Percentiles rank a stretch among this genome's conserved stretches.
These are phyloP conservation scores for Meloidogyne floridensis DNA, from an alignment of 1,140 invertebrate genomes.

Conservation along the genomic window DNA sequence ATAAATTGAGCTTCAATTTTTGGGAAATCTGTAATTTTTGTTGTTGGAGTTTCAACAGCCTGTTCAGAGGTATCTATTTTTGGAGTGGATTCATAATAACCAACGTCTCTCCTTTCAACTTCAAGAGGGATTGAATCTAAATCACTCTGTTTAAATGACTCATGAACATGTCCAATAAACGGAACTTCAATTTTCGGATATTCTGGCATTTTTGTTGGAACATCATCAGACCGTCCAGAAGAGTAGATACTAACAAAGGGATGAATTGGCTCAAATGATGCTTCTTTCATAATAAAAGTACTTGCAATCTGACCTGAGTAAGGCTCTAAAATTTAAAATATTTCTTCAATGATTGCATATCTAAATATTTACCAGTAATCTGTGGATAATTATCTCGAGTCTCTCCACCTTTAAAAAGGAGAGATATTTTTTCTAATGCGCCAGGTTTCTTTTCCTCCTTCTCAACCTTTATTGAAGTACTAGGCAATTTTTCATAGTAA, in stretches of 20 bases:
- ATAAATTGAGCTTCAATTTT: neutral
- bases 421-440: neutral
- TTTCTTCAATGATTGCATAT: too few species aligned
- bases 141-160: neutral
- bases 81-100: too few species aligned
- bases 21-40: neutral
- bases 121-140: constrained; percentile 18
- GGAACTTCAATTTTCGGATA: neutral
- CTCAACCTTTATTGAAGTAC: neutral
- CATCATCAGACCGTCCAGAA: too few species aligned
- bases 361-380: too few species aligned
- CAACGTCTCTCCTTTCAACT: too few species aligned
- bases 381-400: too few species aligned
- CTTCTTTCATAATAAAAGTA: neutral
- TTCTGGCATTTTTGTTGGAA: neutral
- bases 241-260: neutral
- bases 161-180: neutral
- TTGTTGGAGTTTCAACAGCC: neutral
- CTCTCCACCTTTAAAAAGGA: neutral
- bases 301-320: neutral
- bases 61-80: neutral
- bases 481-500: too few species aligned
- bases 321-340: neutral
- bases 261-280: neutral
- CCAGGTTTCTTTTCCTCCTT: constrained; percentile 10